A percentile compares a stretch with the other conserved stretches of the same genome.
Evolutionary conservation across 2,113 vertebrate genomes (phyloP).

Genomic region (Zosterops lateralis): DNA sequence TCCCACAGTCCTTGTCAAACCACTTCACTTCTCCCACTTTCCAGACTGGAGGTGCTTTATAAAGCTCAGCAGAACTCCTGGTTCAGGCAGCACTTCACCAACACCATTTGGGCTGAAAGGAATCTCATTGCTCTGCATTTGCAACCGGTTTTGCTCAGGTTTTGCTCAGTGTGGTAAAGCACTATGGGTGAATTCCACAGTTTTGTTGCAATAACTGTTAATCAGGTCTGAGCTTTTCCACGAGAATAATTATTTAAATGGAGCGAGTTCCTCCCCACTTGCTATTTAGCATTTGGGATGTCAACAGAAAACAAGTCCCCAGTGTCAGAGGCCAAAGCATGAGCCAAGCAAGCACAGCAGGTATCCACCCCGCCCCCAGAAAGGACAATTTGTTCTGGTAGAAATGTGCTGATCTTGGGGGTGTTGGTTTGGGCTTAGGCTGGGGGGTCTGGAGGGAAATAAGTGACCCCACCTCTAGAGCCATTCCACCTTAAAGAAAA

Average conservation of each 20-base stretch:
- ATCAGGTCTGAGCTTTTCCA: background rate
- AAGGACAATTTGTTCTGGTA: background rate
- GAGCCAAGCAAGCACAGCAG: background rate
- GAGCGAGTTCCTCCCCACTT: background rate
- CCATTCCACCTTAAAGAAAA: conserved; percentile 32
- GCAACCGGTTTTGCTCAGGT: background rate
- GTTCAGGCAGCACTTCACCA: background rate
- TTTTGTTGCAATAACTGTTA: background rate
- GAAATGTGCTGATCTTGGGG: background rate
- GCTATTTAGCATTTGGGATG: background rate
- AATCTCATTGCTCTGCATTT: background rate
- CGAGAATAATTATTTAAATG: background rate
- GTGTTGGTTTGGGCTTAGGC: accelerated
- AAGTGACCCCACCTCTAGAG: background rate
- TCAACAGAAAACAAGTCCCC: conserved; percentile 7
- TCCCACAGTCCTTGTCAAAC: background rate
- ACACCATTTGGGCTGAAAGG: background rate
- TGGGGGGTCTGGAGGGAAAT: background rate
- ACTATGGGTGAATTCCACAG: background rate
- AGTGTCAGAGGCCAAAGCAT: background rate
- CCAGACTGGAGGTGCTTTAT: background rate
- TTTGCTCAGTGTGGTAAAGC: background rate
- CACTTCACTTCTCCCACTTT: background rate
- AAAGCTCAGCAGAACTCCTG: background rate
- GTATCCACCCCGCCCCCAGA: background rate